These are phyloP conservation scores for Podarcis lilfordi DNA, from an alignment of 2,797 vertebrate genomes.

Conservation along the genomic window DNA sequence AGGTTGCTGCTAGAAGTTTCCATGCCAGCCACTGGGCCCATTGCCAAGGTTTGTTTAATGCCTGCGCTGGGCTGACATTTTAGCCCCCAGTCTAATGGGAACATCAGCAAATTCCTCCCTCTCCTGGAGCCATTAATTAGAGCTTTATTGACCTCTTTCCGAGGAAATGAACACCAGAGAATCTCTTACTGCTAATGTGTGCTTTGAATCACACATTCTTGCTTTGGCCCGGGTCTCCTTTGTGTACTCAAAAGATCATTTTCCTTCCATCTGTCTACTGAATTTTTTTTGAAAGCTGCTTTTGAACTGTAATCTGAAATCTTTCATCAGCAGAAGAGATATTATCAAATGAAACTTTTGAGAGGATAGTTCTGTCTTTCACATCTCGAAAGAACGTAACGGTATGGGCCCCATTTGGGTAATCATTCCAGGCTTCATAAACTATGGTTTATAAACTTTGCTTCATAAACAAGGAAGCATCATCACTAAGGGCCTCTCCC, in stretches of 20 bases:
- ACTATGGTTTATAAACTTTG: neutral
- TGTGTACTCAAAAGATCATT: neutral
- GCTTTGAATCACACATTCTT: constrained; percentile 12
- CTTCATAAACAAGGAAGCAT: neutral
- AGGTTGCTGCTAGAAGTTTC: constrained; percentile 28
- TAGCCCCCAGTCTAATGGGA: constrained; percentile 61
- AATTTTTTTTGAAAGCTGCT: neutral
- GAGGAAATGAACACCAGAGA: constrained; percentile 68
- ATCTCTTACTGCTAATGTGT: constrained; percentile 59
- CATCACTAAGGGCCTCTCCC: neutral
- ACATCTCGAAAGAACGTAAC: neutral
- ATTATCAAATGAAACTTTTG: neutral
- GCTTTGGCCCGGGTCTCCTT: constrained; percentile 3
- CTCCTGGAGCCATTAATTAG: constrained; percentile 70
- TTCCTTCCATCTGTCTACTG: neutral
- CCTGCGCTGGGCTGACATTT: constrained; percentile 56
- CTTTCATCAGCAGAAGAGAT: constrained; percentile 3
- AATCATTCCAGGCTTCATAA: neutral
- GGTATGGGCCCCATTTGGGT: neutral
- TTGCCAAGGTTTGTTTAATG: constrained; percentile 57
- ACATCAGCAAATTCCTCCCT: constrained; percentile 51
- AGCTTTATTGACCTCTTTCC: constrained; percentile 60
- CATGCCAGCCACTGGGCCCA: constrained; percentile 28
- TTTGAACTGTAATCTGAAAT: neutral
- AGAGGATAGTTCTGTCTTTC: neutral